Conservation (phyloP, 2,797 vertebrate genomes). For the Ciconia nigra region DNA sequence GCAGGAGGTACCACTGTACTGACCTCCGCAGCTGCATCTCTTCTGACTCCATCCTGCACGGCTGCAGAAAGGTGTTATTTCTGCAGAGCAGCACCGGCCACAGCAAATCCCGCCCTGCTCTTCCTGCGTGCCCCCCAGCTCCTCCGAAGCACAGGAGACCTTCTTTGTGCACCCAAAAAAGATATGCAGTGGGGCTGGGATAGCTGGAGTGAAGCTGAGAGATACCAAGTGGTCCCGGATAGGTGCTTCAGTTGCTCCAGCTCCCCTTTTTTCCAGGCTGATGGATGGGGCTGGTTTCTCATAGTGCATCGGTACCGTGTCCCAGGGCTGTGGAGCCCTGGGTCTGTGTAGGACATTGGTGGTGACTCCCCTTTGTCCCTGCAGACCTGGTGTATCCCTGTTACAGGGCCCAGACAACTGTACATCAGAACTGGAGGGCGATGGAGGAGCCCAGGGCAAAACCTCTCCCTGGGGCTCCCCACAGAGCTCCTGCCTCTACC, state of each 20-base stretch:
- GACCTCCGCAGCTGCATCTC: rapidly evolving
- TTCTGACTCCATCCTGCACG: neutral
- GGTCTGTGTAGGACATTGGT: neutral
- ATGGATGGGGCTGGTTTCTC: neutral
- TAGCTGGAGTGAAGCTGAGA: neutral
- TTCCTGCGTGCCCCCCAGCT: neutral
- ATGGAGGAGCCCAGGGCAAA: neutral
- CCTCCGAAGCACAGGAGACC: neutral
- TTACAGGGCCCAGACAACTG: neutral
- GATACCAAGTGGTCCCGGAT: neutral
- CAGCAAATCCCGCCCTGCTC: neutral
- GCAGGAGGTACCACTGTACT: rapidly evolving
- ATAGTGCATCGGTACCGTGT: neutral
- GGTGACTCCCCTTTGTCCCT: neutral
- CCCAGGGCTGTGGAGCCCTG: neutral
- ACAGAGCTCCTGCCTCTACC: neutral
- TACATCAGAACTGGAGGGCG: rapidly evolving
- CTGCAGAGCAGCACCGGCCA: neutral
- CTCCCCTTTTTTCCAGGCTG: neutral
- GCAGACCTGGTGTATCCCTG: neutral
- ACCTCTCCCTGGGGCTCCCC: neutral
- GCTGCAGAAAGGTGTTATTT: neutral
- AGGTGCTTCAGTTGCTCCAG: neutral
- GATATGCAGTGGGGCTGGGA: neutral
- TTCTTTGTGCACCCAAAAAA: neutral